Evolutionary conservation across 37 sponge, comb jelly and placozoan genomes (phyloP).

Genomic region (Ephydatia muelleri): DNA sequence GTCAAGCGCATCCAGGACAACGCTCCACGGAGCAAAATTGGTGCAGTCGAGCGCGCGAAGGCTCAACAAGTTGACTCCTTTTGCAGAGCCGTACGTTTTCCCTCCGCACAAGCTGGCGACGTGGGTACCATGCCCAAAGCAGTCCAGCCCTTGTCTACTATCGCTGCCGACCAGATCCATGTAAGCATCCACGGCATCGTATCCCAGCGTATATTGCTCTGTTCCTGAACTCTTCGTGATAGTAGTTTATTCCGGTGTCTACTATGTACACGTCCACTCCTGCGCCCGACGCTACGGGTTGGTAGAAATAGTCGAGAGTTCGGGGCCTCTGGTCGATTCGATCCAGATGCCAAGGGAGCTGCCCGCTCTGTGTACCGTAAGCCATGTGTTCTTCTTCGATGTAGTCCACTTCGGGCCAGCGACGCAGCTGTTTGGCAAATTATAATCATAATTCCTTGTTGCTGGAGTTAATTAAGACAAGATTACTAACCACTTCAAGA

Average conservation of each 20-base stretch:
- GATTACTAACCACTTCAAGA: constrained; percentile 32
- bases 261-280: constrained; percentile 79
- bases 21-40: constrained; percentile 60
- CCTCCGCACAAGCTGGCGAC: constrained; percentile 73
- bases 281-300: constrained; percentile 55
- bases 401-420: constrained; percentile 44
- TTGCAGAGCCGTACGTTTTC: constrained; percentile 68
- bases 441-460: neutral
- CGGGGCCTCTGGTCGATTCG: constrained; percentile 57
- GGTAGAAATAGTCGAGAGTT: constrained; percentile 50
- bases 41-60: constrained; percentile 54
- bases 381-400: constrained; percentile 61
- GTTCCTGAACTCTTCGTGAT: constrained; percentile 55
- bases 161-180: neutral
- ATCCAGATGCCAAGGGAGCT: constrained; percentile 57
- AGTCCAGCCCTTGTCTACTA: constrained; percentile 43
- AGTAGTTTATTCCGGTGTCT: constrained; percentile 68
- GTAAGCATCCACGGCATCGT: constrained; percentile 44
- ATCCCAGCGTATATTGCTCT: constrained; percentile 42
- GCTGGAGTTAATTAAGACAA: neutral
- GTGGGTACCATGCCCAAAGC: constrained; percentile 84
- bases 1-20: constrained; percentile 51
- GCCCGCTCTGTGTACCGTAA: constrained; percentile 19
- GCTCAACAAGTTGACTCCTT: constrained; percentile 54
- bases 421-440: constrained; percentile 18